These are phyloP conservation scores for Casuarius casuarius DNA, from an alignment of 2,113 vertebrate species.

Conservation along the genomic window DNA sequence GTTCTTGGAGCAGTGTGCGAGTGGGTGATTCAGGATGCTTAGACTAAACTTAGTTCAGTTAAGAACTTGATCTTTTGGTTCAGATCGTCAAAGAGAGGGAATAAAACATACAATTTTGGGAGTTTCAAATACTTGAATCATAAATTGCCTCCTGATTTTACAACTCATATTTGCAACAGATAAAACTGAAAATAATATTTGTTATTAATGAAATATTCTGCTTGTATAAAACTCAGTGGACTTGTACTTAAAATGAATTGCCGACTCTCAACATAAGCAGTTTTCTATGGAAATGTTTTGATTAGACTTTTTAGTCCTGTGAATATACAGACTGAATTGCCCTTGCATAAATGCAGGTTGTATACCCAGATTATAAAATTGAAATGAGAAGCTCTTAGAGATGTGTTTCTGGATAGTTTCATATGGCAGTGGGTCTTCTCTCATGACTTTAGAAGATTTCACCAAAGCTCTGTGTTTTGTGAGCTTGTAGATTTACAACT, in stretches of 20 bases:
- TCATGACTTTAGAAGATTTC: background rate
- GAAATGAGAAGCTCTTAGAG: background rate
- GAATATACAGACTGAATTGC: background rate
- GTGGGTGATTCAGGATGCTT: background rate
- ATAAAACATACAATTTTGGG: background rate
- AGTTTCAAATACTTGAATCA: background rate
- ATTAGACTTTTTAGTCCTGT: background rate
- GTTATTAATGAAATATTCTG: background rate
- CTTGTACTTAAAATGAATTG: background rate
- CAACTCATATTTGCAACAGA: background rate
- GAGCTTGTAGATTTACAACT: background rate
- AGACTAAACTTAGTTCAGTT: background rate
- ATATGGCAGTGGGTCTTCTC: rapidly evolving
- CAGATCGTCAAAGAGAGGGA: background rate
- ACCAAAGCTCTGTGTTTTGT: background rate
- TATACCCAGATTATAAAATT: background rate
- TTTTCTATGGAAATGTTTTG: background rate
- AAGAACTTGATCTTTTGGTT: background rate
- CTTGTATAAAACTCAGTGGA: background rate
- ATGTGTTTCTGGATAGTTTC: background rate
- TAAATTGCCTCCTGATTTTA: background rate
- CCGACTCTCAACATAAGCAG: background rate
- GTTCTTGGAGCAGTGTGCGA: background rate
- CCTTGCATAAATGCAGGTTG: background rate
- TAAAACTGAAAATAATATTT: background rate